Evolutionary conservation across 2,113 vertebrate species (phyloP).

Genomic region (Danionella cerebrum): DNA sequence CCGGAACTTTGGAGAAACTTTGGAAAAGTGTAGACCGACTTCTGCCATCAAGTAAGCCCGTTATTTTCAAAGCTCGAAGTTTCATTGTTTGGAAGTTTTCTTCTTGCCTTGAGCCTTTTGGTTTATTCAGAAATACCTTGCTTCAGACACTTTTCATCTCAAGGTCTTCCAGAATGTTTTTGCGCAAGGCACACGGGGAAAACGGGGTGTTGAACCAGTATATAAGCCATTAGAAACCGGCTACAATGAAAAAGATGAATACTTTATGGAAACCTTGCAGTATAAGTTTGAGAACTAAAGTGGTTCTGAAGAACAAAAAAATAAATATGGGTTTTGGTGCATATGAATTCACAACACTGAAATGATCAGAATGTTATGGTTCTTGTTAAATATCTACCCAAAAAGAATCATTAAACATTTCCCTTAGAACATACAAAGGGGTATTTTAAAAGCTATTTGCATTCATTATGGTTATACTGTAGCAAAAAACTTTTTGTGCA

Average conservation of each 20-base stretch:
- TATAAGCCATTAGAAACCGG: background rate
- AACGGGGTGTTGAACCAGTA: background rate
- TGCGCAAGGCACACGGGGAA: background rate
- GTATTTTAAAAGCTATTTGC: too few relatives aligned
- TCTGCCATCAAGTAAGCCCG: constrained; percentile 19
- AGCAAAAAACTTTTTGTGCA: too few relatives aligned
- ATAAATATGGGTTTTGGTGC: too few relatives aligned
- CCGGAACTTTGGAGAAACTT: constrained; percentile 16
- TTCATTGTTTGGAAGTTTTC: background rate
- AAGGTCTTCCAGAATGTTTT: background rate
- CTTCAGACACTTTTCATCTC: background rate
- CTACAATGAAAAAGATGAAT: background rate
- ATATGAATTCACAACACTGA: too few relatives aligned
- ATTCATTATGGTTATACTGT: too few relatives aligned
- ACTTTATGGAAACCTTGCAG: too few relatives aligned
- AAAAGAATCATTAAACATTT: too few relatives aligned
- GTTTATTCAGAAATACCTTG: background rate
- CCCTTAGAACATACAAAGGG: too few relatives aligned
- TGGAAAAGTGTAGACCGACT: background rate
- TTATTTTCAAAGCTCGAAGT: background rate
- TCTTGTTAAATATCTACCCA: too few relatives aligned
- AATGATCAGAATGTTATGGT: too few relatives aligned
- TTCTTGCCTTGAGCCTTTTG: background rate
- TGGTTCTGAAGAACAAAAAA: too few relatives aligned
- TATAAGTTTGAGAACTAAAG: too few relatives aligned